A percentile compares a stretch with the other conserved stretches of the same genome.
Conservation (phyloP, 2,113 vertebrate species). For the Plecturocebus donacophilus region DNA sequence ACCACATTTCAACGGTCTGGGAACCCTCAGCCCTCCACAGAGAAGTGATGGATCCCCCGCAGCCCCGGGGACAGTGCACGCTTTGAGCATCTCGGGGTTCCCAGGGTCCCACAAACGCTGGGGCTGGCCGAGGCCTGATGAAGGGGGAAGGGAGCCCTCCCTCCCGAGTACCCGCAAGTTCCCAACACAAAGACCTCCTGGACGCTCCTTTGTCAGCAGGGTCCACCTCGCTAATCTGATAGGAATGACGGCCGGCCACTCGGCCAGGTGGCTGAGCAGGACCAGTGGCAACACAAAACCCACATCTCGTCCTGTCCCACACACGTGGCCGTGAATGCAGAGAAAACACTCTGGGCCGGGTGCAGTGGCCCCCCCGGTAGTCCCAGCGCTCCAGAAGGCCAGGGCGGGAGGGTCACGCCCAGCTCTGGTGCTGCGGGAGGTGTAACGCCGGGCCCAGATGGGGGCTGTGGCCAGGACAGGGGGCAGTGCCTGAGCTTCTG, state of each 20-base stretch:
- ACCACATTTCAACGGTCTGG: no score
- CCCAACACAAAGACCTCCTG: neutral
- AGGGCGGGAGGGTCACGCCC: fast-evolving
- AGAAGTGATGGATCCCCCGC: neutral
- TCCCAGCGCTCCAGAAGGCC: no score
- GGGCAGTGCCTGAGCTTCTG: neutral
- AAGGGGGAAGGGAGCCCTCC: neutral
- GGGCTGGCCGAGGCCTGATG: fast-evolving
- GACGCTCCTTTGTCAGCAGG: no score
- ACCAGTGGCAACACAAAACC: no score
- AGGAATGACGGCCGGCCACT: no score
- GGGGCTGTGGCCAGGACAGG: neutral
- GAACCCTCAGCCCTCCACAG: no score
- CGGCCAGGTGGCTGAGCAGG: neutral
- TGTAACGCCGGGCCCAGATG: neutral
- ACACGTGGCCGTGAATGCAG: fast-evolving
- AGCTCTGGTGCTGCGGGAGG: neutral
- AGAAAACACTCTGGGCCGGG: no score
- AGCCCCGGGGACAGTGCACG: neutral
- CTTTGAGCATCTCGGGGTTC: no score
- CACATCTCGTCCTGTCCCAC: neutral
- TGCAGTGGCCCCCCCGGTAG: no score
- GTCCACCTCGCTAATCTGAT: fast-evolving
- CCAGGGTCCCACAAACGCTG: neutral
- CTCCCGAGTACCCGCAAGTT: neutral